A percentile compares a stretch with the other conserved stretches of the same genome.
These are phyloP conservation scores for Pogonognathellus flavescens DNA, from an alignment of 1,140 invertebrate species.

Conservation along the genomic window DNA sequence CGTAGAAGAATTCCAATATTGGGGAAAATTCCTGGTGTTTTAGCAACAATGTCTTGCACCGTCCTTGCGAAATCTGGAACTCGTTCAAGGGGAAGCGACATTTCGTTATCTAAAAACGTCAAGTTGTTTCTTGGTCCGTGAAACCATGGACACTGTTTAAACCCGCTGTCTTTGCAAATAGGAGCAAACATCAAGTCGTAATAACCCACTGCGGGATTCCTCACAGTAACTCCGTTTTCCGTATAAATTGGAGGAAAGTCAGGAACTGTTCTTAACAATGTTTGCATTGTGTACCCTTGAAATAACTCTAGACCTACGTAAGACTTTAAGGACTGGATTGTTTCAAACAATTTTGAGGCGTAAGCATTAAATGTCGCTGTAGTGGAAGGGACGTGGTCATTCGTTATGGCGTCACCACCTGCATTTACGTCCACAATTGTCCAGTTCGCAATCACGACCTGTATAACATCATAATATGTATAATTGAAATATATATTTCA, in stretches of 20 bases:
- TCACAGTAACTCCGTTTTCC: constrained; percentile 21
- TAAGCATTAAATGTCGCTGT: too few species aligned
- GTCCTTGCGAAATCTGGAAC: neutral
- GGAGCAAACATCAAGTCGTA: constrained; percentile 12
- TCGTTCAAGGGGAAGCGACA: neutral
- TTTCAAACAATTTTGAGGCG: neutral
- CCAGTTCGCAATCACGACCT: too few species aligned
- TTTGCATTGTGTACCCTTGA: constrained; percentile 12
- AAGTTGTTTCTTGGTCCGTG: neutral
- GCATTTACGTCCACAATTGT: too few species aligned
- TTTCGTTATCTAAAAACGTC: constrained; percentile 35
- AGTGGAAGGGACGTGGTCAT: too few species aligned
- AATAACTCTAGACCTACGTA: neutral
- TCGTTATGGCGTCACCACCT: too few species aligned
- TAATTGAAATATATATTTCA: too few species aligned
- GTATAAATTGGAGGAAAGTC: constrained; percentile 54
- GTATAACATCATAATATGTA: too few species aligned
- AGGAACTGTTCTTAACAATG: constrained; percentile 15
- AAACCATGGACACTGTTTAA: neutral
- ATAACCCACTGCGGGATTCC: constrained; percentile 57
- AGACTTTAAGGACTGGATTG: neutral
- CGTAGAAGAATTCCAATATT: constrained; percentile 54
- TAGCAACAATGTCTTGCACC: constrained; percentile 36
- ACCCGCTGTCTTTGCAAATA: neutral
- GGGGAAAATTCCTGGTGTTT: constrained; percentile 26